phyloP scores from a whole-genome alignment of 2,113 vertebrate genomes.

The Coptodon rendalli region DNA sequence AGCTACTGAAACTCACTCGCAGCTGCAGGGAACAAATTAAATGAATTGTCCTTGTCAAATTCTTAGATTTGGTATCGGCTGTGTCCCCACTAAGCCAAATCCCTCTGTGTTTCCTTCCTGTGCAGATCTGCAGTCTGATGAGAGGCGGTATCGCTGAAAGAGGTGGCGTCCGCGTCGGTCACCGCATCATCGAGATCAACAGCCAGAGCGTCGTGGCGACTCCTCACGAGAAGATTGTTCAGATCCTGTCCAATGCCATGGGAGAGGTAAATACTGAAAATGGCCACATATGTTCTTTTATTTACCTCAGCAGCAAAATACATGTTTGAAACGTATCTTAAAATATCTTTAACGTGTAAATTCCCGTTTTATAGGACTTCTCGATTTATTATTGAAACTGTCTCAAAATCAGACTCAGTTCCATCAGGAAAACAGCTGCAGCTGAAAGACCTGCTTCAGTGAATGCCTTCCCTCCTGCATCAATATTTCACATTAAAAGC shows the following conservation, averaged over 20 bases:
- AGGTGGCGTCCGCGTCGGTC: constrained; percentile 92
- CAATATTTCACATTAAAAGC: neutral
- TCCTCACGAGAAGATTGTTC: constrained; percentile 96
- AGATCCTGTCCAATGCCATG: constrained; percentile 95
- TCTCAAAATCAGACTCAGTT: neutral
- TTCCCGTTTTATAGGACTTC: neutral
- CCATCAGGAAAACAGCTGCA: neutral
- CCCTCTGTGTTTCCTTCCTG: neutral
- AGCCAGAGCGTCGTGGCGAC: constrained; percentile 96
- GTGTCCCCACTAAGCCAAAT: neutral
- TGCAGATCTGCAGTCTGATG: constrained; percentile 97
- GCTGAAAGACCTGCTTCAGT: neutral
- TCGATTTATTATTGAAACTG: neutral
- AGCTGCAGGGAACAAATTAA: neutral
- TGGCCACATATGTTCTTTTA: neutral
- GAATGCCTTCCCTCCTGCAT: neutral
- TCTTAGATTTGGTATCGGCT: neutral
- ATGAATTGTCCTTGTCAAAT: neutral
- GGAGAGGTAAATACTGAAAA: constrained; percentile 79
- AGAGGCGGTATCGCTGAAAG: constrained; percentile 93
- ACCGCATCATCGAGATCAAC: constrained; percentile 97
- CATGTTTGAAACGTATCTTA: neutral
- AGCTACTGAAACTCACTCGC: neutral
- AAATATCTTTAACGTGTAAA: neutral
- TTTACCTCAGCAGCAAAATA: neutral